Percentiles rank a stretch among this genome's conserved stretches.
phyloP scores from a whole-genome alignment of 2,888 invertebrate genomes.

The Drosophila quinaria region DNA sequence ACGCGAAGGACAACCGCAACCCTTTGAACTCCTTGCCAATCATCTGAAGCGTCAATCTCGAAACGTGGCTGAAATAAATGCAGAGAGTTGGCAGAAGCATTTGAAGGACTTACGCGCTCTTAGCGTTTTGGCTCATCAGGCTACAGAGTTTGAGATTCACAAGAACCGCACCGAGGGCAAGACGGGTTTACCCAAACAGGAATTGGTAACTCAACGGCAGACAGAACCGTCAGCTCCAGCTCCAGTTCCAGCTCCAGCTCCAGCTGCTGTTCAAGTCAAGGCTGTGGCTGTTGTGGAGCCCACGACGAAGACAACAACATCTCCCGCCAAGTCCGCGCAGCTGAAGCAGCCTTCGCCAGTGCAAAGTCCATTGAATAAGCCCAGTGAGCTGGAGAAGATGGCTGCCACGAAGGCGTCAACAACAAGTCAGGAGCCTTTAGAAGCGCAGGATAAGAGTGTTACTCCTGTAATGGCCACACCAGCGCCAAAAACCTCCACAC shows the following conservation, averaged over 20 bases:
- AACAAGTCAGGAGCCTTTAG: slow-evolving; percentile 6
- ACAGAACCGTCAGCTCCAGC: slow-evolving; percentile 19
- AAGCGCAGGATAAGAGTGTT: slow-evolving; percentile 43
- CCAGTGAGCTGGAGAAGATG: slow-evolving; percentile 68
- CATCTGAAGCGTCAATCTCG: slow-evolving; percentile 85
- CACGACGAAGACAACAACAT: slow-evolving; percentile 48
- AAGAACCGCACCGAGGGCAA: slow-evolving; percentile 84
- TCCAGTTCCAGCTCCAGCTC: slow-evolving; percentile 1
- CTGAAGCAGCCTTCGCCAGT: slow-evolving; percentile 19
- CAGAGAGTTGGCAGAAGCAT: slow-evolving; percentile 84
- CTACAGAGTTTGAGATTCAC: slow-evolving; percentile 84
- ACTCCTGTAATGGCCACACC: slow-evolving; percentile 24
- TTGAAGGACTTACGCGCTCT: slow-evolving; percentile 83
- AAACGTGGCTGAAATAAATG: slow-evolving; percentile 76
- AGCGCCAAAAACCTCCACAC: slow-evolving; percentile 41
- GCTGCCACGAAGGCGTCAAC: slow-evolving; percentile 43
- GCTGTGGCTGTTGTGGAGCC: slow-evolving; percentile 63
- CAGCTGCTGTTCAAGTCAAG: slow-evolving; percentile 39
- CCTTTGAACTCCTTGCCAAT: slow-evolving; percentile 86
- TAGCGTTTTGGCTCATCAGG: slow-evolving; percentile 84
- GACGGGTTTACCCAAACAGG: slow-evolving; percentile 79
- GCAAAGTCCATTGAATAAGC: slow-evolving; percentile 18
- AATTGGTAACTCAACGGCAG: slow-evolving; percentile 76
- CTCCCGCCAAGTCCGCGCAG: slow-evolving; percentile 50
- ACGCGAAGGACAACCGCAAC: slow-evolving; percentile 87